Percentiles rank a stretch among this genome's conserved stretches.
phyloP scores from a whole-genome alignment of 2,113 vertebrate genomes.

The Macrotus californicus region DNA sequence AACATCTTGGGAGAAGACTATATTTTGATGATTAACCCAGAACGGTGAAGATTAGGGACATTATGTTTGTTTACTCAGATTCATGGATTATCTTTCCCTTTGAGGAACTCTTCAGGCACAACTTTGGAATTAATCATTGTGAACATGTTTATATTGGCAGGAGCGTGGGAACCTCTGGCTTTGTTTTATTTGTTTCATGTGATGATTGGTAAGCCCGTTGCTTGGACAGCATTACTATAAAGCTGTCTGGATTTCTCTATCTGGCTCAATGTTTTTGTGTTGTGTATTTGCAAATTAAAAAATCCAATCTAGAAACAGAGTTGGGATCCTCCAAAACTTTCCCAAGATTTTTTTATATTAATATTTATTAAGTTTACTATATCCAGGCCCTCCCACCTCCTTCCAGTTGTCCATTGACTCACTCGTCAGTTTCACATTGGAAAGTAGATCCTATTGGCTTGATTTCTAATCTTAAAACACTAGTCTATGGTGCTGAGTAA shows the following conservation, averaged over 20 bases:
- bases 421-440: neutral
- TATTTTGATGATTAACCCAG: neutral
- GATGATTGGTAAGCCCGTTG: neutral
- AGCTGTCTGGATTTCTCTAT: neutral
- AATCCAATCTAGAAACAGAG: neutral
- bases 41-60: neutral
- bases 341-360: neutral
- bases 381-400: neutral
- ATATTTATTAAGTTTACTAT: neutral
- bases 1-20: neutral
- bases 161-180: neutral
- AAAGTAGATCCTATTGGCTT: neutral
- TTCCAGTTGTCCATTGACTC: neutral
- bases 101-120: neutral
- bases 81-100: neutral
- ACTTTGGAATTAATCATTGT: neutral
- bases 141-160: slow-evolving; percentile 30
- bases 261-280: neutral
- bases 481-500: neutral
- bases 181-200: slow-evolving; percentile 5
- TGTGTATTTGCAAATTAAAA: neutral
- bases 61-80: neutral
- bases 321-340: neutral
- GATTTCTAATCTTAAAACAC: neutral
- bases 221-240: neutral